Base-by-base conservation (phyloP, 2,888 invertebrate species). In the Dichetophora obliterata region DNA sequence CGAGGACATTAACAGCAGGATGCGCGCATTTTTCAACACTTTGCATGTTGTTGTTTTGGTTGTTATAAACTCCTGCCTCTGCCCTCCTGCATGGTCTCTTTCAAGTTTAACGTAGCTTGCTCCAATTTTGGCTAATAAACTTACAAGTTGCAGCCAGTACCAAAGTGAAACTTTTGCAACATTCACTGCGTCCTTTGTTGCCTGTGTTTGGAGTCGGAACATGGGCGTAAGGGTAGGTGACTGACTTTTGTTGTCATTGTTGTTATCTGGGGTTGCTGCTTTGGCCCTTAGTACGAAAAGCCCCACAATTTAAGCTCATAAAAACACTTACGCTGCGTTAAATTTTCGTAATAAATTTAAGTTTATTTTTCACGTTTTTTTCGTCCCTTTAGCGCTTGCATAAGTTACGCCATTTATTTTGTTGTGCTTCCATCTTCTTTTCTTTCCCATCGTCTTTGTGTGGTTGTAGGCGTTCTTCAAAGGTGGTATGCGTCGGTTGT, bases 281-380 rank as follows among this genome's bases (percentile, higher is more conserved):
- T 43, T 43, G 43, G 43, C 43, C 43, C 43, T 43, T 11, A 43
- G 14, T 43, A 43, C 11, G 11, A 43, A 14, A 43, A 6, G 22
- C 48, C 50, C 68, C n/a, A 50, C 68, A 68, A 68, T 68, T 68
- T 50, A 50, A 68, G 68, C 48, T 50, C 24, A 68, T 50, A 68
- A 68, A 68, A 68, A 68, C 68, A 68, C 68, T 68, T 68, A 68
- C 50, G 68, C 50, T 50, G 68, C 68, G 50, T 68, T 68, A 50
- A 68, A 68, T 68, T 68, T 68, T 50, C 22, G 68, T 24, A 68
- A 68, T 68, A 68, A 68, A 68, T 68, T 68, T 50, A 50, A 50
- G 68, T 50, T 68, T 22, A 68, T 50, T n/a, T 66, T 37, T 66
- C 43, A n/a, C 19, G 43, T 37, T 22, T 66, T 22, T 37, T 68